A percentile compares a stretch with the other conserved stretches of the same genome.
phyloP scores from a whole-genome alignment of 1,140 invertebrate species.

The Ditylenchus dipsaci region DNA sequence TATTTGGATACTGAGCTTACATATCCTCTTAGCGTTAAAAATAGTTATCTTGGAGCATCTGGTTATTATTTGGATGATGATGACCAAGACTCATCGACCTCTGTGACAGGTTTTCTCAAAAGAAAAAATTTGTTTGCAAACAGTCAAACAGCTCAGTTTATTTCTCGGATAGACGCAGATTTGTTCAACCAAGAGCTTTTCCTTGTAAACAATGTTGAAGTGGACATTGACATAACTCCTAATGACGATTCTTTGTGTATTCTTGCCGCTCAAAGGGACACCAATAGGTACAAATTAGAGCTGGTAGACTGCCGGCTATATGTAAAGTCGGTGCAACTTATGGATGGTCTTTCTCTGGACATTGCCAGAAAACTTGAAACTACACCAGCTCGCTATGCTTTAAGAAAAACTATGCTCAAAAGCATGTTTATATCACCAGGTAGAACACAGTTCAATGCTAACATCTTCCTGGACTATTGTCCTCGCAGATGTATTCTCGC shows the following conservation, averaged over 20 bases:
- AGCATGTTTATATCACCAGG: slow-evolving; percentile 5
- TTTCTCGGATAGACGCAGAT: slow-evolving; percentile 36
- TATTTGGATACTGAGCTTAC: slow-evolving; percentile 26
- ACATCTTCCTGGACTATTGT: neutral
- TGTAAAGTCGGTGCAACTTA: slow-evolving; percentile 19
- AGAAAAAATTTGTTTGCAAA: neutral
- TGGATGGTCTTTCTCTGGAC: slow-evolving; percentile 23
- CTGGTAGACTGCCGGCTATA: slow-evolving; percentile 13
- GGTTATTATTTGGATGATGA: slow-evolving; percentile 14
- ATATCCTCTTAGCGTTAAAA: slow-evolving; percentile 7
- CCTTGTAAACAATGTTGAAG: slow-evolving; percentile 24
- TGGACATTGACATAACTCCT: slow-evolving; percentile 21
- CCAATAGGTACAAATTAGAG: slow-evolving; percentile 5
- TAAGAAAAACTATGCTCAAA: slow-evolving; percentile 18
- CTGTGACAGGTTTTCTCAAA: neutral
- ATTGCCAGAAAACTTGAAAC: slow-evolving; percentile 13
- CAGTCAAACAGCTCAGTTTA: slow-evolving; percentile 11
- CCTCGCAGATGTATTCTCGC: neutral
- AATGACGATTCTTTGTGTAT: slow-evolving; percentile 16
- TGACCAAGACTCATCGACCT: neutral
- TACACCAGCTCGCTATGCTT: slow-evolving; percentile 5
- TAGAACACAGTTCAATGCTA: neutral
- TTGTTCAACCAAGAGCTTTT: slow-evolving; percentile 24
- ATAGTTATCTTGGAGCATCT: slow-evolving; percentile 8
- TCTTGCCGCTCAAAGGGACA: neutral